These are phyloP conservation scores for Echinarachnius parma DNA, from an alignment of 53 echinoderm and acorn worm genomes.

Conservation along the genomic window DNA sequence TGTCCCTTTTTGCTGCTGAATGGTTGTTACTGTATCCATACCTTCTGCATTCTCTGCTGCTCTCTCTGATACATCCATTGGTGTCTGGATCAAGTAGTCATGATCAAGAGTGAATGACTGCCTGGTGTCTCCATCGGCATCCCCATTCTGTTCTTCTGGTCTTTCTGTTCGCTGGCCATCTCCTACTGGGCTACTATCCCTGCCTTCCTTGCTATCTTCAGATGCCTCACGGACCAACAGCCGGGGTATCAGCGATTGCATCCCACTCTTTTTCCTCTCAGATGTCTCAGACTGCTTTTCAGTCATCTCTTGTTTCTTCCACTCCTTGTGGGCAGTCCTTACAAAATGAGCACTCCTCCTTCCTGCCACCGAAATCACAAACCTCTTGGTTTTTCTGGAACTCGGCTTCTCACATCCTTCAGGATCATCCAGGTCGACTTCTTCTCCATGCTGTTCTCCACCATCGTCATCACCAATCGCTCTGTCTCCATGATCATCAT, in stretches of 20 bases:
- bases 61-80: too few species aligned
- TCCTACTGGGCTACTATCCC: too few species aligned
- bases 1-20: too few species aligned
- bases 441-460: too few species aligned
- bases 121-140: not conserved
- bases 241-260: slow-evolving; percentile 16
- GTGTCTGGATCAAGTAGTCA: slow-evolving; percentile 8
- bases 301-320: slow-evolving; percentile 1
- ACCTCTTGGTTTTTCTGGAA: slow-evolving; percentile 1
- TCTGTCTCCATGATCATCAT: not conserved
- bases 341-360: slow-evolving; percentile 2
- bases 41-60: too few species aligned
- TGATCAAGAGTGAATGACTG: slow-evolving; percentile 20
- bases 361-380: not conserved
- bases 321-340: slow-evolving; percentile 2
- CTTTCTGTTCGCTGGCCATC: not conserved
- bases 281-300: not conserved
- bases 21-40: too few species aligned
- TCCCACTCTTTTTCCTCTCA: not conserved
- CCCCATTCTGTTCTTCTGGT: not conserved
- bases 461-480: slow-evolving; percentile 1
- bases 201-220: too few species aligned
- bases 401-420: slow-evolving; percentile 1
- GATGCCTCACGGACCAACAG: not conserved
- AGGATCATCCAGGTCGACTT: not conserved